Conservation (phyloP, 1,140 invertebrate genomes). For the Dryas iulia region DNA sequence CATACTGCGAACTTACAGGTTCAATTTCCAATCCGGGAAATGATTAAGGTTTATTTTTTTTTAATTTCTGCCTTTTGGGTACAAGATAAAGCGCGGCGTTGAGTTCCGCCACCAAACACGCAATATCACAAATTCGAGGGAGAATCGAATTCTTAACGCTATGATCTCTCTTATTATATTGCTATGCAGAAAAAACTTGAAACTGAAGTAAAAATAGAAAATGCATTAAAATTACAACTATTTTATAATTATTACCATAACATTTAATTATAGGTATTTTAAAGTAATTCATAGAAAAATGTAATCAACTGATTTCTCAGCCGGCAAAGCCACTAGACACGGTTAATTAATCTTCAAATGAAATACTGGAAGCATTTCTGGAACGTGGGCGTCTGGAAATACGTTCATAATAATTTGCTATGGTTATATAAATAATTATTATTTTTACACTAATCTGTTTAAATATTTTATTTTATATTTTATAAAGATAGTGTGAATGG, state of each 20-base stretch:
- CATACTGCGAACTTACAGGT: no score
- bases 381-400: slow-evolving; percentile 15
- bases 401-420: slow-evolving; percentile 1
- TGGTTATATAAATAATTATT: background rate
- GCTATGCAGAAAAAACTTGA: no score
- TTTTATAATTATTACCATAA: background rate
- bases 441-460: background rate
- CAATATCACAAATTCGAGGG: no score
- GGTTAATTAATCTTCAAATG: slow-evolving; percentile 24
- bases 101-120: no score
- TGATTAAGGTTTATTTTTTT: no score
- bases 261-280: no score
- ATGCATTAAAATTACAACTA: background rate
- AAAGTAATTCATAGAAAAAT: background rate
- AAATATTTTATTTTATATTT: background rate
- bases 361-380: slow-evolving; percentile 17
- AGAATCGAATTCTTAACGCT: no score
- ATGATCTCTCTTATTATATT: no score
- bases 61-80: no score
- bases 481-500: no score
- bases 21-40: no score
- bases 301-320: slow-evolving; percentile 9
- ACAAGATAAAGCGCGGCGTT: no score
- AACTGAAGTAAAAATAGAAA: background rate
- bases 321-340: slow-evolving; percentile 16